Evolutionary conservation across 2,113 vertebrate genomes (phyloP).

Genomic region (Cochlearius cochlearius): DNA sequence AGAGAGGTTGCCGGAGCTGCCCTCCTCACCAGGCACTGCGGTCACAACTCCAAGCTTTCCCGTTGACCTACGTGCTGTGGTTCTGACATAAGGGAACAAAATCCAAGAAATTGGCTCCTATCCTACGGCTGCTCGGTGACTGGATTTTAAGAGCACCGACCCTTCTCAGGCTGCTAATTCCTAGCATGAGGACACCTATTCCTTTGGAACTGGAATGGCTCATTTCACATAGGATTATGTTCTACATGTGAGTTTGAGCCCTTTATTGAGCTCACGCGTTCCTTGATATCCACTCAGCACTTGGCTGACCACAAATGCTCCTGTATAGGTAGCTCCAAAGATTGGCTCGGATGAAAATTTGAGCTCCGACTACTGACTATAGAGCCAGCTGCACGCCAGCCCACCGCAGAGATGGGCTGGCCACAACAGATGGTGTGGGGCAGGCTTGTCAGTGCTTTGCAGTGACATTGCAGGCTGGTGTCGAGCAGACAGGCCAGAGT

Average conservation of each 20-base stretch:
- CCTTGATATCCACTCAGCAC: neutral
- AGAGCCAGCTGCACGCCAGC: neutral
- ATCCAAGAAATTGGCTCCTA: neutral
- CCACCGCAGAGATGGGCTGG: fast-evolving
- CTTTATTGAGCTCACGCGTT: neutral
- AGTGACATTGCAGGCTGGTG: neutral
- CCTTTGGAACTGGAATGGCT: neutral
- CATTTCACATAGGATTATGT: neutral
- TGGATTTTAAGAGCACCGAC: neutral
- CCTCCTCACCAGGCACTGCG: neutral
- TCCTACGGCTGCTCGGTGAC: neutral
- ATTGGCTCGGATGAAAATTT: neutral
- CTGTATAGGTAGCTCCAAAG: neutral
- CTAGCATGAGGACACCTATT: neutral
- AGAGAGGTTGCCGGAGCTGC: neutral
- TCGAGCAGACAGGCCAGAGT: neutral
- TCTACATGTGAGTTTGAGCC: neutral
- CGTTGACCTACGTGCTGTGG: neutral
- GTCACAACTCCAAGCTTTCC: neutral
- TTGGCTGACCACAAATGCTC: neutral
- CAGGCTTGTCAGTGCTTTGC: neutral
- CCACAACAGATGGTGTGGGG: neutral
- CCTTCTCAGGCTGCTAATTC: neutral
- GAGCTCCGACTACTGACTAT: neutral
- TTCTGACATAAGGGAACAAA: neutral